Evolutionary conservation across 2,888 invertebrate species (phyloP).

Genomic region (Ganaspis brasiliensis): DNA sequence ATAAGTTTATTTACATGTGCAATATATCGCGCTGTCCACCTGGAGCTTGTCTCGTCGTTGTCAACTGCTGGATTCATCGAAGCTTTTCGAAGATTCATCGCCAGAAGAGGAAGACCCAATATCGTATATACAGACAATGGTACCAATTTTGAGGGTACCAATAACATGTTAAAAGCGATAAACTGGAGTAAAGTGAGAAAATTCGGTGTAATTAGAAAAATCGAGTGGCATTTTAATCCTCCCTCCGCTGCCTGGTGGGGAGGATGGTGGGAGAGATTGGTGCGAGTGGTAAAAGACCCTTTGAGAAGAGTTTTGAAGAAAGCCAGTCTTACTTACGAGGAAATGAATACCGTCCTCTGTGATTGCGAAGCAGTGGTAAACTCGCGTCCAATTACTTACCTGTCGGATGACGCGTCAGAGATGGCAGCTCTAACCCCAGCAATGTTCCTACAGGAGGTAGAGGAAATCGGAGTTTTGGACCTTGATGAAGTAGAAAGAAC

Average conservation of each 20-base stretch:
- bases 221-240: constrained; percentile 62
- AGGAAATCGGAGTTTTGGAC: no score
- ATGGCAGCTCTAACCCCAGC: no score
- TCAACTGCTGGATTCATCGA: constrained; percentile 66
- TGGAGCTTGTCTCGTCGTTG: constrained; percentile 6
- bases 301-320: constrained; percentile 72
- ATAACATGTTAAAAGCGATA: no score
- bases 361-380: constrained; percentile 74
- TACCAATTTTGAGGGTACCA: constrained; percentile 49
- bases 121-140: constrained; percentile 69
- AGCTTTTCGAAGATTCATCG: constrained; percentile 71
- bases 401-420: constrained; percentile 44
- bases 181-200: no score
- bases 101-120: constrained; percentile 68
- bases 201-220: neutral
- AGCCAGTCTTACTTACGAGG: constrained; percentile 64
- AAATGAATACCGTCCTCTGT: constrained; percentile 67
- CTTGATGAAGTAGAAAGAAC: neutral
- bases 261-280: constrained; percentile 59
- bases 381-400: constrained; percentile 72
- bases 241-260: constrained; percentile 54
- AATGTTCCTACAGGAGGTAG: no score
- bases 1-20: constrained; percentile 75
- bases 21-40: constrained; percentile 58
- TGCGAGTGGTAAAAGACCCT: constrained; percentile 73